Base-by-base conservation (phyloP, 1,140 invertebrate species). In the Caligus rogercresseyi region DNA sequence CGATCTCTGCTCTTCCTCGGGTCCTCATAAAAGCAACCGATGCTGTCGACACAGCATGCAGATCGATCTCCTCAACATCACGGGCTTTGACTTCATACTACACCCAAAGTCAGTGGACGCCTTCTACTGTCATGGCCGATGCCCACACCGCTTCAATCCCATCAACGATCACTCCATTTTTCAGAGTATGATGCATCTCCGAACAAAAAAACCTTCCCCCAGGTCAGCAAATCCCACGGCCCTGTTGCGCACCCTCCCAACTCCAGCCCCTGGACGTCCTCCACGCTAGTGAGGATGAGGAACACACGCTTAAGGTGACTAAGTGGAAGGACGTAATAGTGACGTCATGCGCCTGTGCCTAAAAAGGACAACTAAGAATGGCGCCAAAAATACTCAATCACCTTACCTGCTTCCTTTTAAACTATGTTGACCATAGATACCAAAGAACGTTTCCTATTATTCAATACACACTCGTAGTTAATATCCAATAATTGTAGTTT, bases 321-420 rank as follows among this genome's bases (percentile, higher is more conserved):
- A 79, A 78, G 25, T 83, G 83, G 81, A 78, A 80, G 65, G 79
- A 85, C 66, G 84, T 84, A 76, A 76, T 78, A 66, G 82, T 85
- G 16, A 67, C 80, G 21, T 82, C 85, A 70, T 86, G 84, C 70
- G 82, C 81, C 54, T 86, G 84, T 72, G 82, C 81, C 54, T 85
- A 78, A 73, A 21, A 43, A 43, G 31, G n/a, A 43, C 7, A 43
- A 43, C 7, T 43, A 7, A 43, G 7, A n/a, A 43, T 43, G 31
- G n/a, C n/a, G n/a, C 31, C 31, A 43, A 43, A 43, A n/a, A 43
- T 43, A 43, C n/a, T 43, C n/a, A 43, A 43, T n/a, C n/a, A 43
- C 31, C n/a, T n/a, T 43, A 11, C 7, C n/a, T 43, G 31, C n/a
- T 43, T 43, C n/a, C n/a, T 43, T n/a, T n/a, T n/a, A n/a, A n/a